phyloP scores from a whole-genome alignment of 2,888 invertebrate genomes.

The Xestobium rufovillosum region DNA sequence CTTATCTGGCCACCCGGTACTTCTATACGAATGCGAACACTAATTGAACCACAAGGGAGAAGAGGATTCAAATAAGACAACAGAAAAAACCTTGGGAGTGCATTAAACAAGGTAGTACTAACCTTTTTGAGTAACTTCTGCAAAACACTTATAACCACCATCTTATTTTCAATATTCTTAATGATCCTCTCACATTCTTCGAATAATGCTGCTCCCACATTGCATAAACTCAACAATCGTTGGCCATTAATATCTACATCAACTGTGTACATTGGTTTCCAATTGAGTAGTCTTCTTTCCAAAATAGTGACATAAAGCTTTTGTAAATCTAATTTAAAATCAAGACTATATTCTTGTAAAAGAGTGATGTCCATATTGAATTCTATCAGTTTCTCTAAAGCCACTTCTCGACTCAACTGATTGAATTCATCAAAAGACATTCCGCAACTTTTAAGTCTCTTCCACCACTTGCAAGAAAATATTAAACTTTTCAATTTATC shows the following conservation, averaged over 20 bases:
- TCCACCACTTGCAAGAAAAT: slow-evolving; percentile 33
- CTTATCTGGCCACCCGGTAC: no score
- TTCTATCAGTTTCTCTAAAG: slow-evolving; percentile 23
- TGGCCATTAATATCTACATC: no score
- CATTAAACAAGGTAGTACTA: no score
- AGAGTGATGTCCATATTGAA: slow-evolving; percentile 27
- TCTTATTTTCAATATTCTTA: slow-evolving; percentile 33
- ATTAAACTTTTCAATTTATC: slow-evolving; percentile 22
- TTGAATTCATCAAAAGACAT: slow-evolving; percentile 31
- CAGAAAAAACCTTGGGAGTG: no score
- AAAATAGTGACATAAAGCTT: slow-evolving; percentile 40
- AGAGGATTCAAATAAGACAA: no score
- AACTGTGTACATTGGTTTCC: slow-evolving; percentile 42
- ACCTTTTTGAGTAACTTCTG: slow-evolving; percentile 30
- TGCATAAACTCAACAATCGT: neutral
- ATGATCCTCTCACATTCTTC: slow-evolving; percentile 36
- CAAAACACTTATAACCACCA: slow-evolving; percentile 29
- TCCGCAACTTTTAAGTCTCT: slow-evolving; percentile 22
- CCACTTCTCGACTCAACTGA: slow-evolving; percentile 18
- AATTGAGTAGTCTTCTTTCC: slow-evolving; percentile 37
- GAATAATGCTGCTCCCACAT: slow-evolving; percentile 28
- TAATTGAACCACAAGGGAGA: no score
- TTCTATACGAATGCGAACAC: no score
- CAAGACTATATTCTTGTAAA: slow-evolving; percentile 42
- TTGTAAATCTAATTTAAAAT: slow-evolving; percentile 40